Percentiles rank a stretch among this genome's conserved stretches.
Evolutionary conservation across 2,113 vertebrate genomes (phyloP).

Genomic region (Empidonax alnorum): DNA sequence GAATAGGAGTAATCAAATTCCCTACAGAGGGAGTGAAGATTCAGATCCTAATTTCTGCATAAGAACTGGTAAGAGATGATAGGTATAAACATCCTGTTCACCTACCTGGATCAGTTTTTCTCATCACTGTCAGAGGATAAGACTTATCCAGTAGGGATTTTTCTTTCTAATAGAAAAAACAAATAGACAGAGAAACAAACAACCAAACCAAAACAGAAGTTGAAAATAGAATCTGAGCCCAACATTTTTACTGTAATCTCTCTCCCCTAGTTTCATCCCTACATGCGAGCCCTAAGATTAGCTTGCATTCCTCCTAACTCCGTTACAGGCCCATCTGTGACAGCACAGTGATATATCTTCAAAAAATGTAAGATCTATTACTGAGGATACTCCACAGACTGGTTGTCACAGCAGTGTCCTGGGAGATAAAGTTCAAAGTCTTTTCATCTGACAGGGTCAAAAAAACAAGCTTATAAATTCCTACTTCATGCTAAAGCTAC

Average conservation of each 20-base stretch:
- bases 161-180: background rate
- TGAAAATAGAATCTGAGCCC: background rate
- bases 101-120: background rate
- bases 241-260: background rate
- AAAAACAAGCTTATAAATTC: background rate
- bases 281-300: background rate
- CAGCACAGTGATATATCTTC: background rate
- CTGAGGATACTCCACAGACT: background rate
- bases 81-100: background rate
- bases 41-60: background rate
- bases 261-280: background rate
- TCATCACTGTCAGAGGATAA: background rate
- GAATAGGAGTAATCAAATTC: background rate
- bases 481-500: background rate
- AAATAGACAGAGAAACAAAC: background rate
- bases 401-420: background rate
- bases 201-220: background rate
- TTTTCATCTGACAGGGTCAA: constrained; percentile 6
- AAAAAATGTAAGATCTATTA: background rate
- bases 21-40: background rate
- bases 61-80: background rate
- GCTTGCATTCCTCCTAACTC: background rate
- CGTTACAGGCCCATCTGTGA: background rate
- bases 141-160: background rate
- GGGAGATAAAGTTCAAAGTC: constrained; percentile 22